Base-by-base conservation (phyloP, 2,113 vertebrate species). In the Podarcis muralis region DNA sequence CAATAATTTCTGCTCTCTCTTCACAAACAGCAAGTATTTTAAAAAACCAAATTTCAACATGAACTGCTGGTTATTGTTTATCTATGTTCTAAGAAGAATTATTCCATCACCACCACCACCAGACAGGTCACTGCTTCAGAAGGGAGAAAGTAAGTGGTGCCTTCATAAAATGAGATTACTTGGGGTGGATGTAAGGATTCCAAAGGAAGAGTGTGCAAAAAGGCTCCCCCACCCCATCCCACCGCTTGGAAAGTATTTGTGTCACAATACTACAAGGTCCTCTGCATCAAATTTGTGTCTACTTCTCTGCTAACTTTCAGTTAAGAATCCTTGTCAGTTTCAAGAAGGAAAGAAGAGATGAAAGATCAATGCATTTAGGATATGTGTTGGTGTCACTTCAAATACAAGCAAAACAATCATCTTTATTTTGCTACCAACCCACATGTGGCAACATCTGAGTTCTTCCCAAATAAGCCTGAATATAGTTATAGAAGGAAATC, bases 51-150 rank as follows among this genome's bases (percentile, higher is more conserved):
- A 2, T 0, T 9, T 25, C 71, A 2, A 30, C 85, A 16, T 0
- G n/a, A 76, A 79, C 81, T 83, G 30, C 43, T 88, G 77, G 76
- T 83, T 7, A 35, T 8, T 37, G 65, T 53, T n/a, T 2, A 85
- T 8, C 48, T 79, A 30, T 27, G 0, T 0, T 0, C 6, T 0
- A 48, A 71, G 23, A 32, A 68, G 27, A 66, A 23, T n/a, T 12
- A 48, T 27, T 4, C 3, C 16, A 18, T 3, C 16, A 18, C 5
- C 23, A 18, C 4, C 35, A 11, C 1, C 0, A 30, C 35, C 72
- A 9, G 4, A 2, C 59, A 68, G 22, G 2, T 32, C n/a, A 69
- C 27, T 27, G 22, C 32, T 53, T 27, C 11, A 53, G 82, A 32
- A 32, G 2, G 16, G 72, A 37, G 72, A 75, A 15, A 65, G 22